Evolutionary conservation across 2,888 invertebrate species (phyloP).

Genomic region (Cyrtodaria siliqua): DNA sequence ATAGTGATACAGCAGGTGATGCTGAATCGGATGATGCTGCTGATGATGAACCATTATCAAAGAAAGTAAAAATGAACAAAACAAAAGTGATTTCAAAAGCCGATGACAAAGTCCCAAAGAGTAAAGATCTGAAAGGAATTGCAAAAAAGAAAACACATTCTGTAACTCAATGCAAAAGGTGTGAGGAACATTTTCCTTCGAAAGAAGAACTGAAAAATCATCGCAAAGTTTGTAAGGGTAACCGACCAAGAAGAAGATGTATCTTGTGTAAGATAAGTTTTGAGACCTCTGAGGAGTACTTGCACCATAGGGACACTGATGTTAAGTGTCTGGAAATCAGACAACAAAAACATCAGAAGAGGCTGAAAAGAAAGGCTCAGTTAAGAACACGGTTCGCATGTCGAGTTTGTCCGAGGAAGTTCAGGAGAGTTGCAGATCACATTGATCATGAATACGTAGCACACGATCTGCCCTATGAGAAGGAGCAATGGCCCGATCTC

Average conservation of each 20-base stretch:
- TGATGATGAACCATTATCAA: too few species aligned
- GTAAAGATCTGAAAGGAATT: background rate
- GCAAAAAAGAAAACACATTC: background rate
- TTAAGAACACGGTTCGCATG: constrained; percentile 29
- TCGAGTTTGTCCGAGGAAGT: constrained; percentile 43
- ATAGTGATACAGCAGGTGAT: background rate
- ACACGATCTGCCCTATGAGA: constrained; percentile 51
- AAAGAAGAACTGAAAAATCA: constrained; percentile 1
- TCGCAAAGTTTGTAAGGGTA: constrained; percentile 22
- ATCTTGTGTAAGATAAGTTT: constrained; percentile 30
- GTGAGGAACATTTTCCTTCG: constrained; percentile 6
- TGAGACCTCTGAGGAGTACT: constrained; percentile 30
- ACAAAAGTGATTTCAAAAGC: background rate
- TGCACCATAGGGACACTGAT: constrained; percentile 41
- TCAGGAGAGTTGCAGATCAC: constrained; percentile 36
- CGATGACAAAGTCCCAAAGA: background rate
- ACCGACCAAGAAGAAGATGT: constrained; percentile 39
- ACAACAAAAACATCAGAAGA: constrained; percentile 25
- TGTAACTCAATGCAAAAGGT: constrained; percentile 7
- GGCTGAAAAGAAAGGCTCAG: constrained; percentile 29
- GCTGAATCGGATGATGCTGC: background rate
- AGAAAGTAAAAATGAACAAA: background rate
- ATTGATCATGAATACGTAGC: constrained; percentile 47
- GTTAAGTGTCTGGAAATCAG: constrained; percentile 23
- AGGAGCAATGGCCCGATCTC: constrained; percentile 49